Evolutionary conservation across 1,140 invertebrate species (phyloP).

Genomic region (Drosophila ficusphila): DNA sequence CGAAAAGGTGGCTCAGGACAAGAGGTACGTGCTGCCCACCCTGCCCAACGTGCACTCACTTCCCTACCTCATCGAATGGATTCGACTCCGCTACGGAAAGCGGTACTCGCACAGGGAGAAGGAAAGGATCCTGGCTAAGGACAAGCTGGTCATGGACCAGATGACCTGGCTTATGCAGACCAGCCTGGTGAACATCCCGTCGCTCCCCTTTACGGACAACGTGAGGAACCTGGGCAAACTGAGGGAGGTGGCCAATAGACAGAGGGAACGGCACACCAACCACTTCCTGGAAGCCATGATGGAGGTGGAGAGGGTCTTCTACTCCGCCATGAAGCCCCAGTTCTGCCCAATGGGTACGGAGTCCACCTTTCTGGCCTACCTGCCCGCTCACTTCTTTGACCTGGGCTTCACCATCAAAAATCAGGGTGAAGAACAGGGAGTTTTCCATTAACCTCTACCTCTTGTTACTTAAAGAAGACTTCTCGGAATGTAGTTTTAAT

Average conservation of each 20-base stretch:
- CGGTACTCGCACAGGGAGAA: constrained; percentile 37
- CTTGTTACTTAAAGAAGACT: not conserved
- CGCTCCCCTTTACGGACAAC: no score
- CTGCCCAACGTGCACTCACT: constrained; percentile 56
- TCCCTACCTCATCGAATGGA: constrained; percentile 66
- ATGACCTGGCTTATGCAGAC: not conserved
- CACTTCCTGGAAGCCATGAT: constrained; percentile 37
- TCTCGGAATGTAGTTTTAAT: not conserved
- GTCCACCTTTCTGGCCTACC: constrained; percentile 49
- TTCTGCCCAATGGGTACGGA: not conserved
- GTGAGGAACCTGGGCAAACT: not conserved
- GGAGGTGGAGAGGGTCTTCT: constrained; percentile 49
- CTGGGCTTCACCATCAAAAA: not conserved
- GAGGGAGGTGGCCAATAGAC: not conserved
- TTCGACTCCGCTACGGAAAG: constrained; percentile 57
- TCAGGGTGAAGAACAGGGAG: not conserved
- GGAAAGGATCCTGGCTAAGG: not conserved
- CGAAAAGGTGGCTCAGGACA: constrained; percentile 37
- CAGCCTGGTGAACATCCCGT: not conserved
- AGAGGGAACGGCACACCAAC: not conserved
- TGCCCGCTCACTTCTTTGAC: constrained; percentile 49
- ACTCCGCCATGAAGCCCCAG: constrained; percentile 27
- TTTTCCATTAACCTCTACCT: not conserved
- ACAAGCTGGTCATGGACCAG: constrained; percentile 5
- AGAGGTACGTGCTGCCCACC: constrained; percentile 55